Conservation (phyloP, 1,140 invertebrate species). For the Berghia stephanieae region DNA sequence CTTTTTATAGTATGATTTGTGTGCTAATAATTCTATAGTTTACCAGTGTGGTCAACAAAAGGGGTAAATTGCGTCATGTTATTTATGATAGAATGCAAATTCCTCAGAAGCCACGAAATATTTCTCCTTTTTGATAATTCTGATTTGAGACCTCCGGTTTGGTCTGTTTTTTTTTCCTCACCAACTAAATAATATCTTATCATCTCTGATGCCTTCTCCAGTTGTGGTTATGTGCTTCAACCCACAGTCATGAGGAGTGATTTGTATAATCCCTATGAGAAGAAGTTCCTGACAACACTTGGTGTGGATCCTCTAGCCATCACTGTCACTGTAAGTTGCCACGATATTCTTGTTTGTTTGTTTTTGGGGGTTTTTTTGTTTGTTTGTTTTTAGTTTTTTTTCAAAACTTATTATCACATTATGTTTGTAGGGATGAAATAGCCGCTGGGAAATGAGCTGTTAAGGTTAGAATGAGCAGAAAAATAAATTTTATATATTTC, state of each 20-base stretch:
- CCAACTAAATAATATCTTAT: not conserved
- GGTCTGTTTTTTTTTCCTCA: no score
- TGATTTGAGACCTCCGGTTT: no score
- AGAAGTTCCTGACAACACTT: slow-evolving; percentile 50
- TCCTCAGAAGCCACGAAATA: no score
- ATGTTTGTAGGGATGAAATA: not conserved
- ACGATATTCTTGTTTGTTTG: not conserved
- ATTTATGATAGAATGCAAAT: no score
- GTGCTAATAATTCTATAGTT: no score
- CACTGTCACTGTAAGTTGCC: slow-evolving; percentile 72
- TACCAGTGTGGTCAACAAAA: no score
- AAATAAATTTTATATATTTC: not conserved
- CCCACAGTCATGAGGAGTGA: slow-evolving; percentile 89
- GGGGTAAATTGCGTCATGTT: no score
- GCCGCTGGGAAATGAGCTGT: no score
- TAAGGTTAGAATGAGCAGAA: no score
- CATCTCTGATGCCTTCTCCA: slow-evolving; percentile 32
- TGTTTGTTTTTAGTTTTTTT: not conserved
- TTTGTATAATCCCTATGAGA: slow-evolving; percentile 76
- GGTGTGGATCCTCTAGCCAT: slow-evolving; percentile 76
- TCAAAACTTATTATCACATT: not conserved
- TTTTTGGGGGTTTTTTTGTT: not conserved
- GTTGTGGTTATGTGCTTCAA: slow-evolving; percentile 91
- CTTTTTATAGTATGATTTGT: no score
- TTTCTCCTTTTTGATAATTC: no score